Evolutionary conservation across 2,888 invertebrate species (phyloP), one percentile per base, ranked within the genome.

Genomic region (Metopia argyrocephala): DNA sequence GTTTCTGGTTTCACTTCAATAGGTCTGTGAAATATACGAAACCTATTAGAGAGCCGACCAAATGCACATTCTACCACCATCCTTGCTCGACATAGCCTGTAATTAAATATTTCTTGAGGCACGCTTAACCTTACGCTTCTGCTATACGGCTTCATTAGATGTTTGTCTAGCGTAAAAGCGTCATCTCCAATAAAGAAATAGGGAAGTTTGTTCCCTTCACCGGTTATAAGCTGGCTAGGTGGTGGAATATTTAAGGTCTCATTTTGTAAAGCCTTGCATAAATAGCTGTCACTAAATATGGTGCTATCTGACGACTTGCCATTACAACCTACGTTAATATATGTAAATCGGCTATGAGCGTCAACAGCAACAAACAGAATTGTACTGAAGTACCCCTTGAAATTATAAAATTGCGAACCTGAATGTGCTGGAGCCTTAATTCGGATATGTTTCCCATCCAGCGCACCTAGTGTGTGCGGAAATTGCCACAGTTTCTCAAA

Each of bases 231-330:
- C n/a, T 56, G n/a, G 5, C 1, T 56, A n/a, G 5, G 1, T n/a
- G 25, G 15, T 56, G 56, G 27, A 18, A 56, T 27, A 27, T 56
- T 56, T 28, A 28, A 18, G 7, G 25, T 6, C 27, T 27, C 56
- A 28, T 27, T 56, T 56, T 27, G 27, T 18, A 56, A 28, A 27
- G 27, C 5, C 4, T 62, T 38, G n/a, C 23, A 78, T 27, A 64
- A 20, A 18, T 15, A 28, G 18, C 46, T 46, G 12, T 66, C 59
- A 27, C 25, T 48, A 28, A 52, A 80, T 15, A 76, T 71, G 23
- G 62, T 65, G 25, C 31, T 80, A 70, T 80, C 80, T 5, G 61
- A 76, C 31, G 76, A 65, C 15, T 64, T 75, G n/a, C 70, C 75
- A 68, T 79, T 79, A 6, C 46, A 45, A 9, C 74, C 64, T 50